Evolutionary conservation across 2,797 vertebrate species (phyloP).

Genomic region (Anas flavirostris): DNA sequence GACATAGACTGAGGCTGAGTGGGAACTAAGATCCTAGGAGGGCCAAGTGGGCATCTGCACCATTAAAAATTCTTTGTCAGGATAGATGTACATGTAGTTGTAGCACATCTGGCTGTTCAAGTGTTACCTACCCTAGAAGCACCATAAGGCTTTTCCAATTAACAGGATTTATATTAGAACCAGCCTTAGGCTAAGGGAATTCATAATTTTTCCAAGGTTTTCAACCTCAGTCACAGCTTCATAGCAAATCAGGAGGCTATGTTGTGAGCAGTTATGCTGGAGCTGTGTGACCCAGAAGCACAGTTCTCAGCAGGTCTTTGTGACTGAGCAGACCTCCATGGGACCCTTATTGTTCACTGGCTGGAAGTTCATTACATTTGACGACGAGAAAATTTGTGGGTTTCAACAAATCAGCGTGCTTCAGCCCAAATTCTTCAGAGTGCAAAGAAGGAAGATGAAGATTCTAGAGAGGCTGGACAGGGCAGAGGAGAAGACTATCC

Average conservation of each 20-base stretch:
- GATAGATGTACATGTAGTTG: too few species aligned
- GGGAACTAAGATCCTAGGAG: background rate
- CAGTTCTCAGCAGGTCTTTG: background rate
- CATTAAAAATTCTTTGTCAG: background rate
- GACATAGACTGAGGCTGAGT: background rate
- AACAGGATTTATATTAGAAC: background rate
- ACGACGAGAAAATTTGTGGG: background rate
- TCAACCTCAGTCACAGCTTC: background rate
- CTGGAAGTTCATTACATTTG: background rate
- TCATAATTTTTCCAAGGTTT: background rate
- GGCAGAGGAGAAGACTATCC: background rate
- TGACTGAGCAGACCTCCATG: background rate
- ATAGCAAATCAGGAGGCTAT: background rate
- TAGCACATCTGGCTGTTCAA: background rate
- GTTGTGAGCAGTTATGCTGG: background rate
- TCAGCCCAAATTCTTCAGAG: background rate
- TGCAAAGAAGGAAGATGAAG: background rate
- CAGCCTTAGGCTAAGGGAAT: background rate
- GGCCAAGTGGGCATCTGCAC: background rate
- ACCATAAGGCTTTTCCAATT: background rate
- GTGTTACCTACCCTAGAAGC: background rate
- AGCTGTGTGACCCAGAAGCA: background rate
- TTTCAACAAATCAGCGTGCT: background rate
- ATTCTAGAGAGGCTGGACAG: background rate
- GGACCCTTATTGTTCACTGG: background rate